Base-by-base conservation (phyloP, 2,797 vertebrate genomes). In the Helicolenus hilgendorfi region DNA sequence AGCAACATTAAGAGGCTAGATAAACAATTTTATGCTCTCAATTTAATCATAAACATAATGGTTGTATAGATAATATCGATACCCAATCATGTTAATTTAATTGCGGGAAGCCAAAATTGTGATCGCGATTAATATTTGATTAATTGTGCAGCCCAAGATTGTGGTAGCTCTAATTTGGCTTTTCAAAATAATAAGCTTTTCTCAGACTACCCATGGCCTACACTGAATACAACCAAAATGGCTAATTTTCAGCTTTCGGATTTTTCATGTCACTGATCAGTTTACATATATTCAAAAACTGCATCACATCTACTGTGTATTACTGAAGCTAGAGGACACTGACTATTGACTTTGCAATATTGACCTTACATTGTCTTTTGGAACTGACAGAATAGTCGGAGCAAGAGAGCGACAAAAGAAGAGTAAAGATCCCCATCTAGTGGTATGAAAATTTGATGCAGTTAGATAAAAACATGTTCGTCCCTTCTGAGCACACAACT, bases 381-480 rank as follows among this genome's bases (percentile, higher is more conserved):
- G 14, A 59, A 18, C 11, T 7, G 41, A n/a, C 15, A 41, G 1
- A 62, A 14, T 2, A 8, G 8, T 35, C 2, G 27, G 18, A 26
- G 11, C 5, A 62, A 9, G 1, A 69, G 11, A 35, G 33, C 5
- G 27, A 18, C 5, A 41, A 80, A 70, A 64, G 69, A 41, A 83
- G 9, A 58, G 72, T 33, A 45, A 88, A 94, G 45, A 77, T 41
- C 89, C 0, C 95, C 95, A 92, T 82, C 94, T 95, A 95, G 93
- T 96, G 96, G 93, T 45, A 4, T 4, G 29, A 79, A 77, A 5
- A 8, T 18, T 7, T 11, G 8, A 89, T 80, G 78, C 89, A 86
- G 33, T 31, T 55, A 7, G 1, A 49, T 7, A 38, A 72, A 78
- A 65, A 53, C 29, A n/a, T 24, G 33, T 27, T 41, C 71, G 14